A percentile compares a stretch with the other conserved stretches of the same genome.
Evolutionary conservation across 1,140 invertebrate species (phyloP).

Genomic region (Drosophila nannoptera): DNA sequence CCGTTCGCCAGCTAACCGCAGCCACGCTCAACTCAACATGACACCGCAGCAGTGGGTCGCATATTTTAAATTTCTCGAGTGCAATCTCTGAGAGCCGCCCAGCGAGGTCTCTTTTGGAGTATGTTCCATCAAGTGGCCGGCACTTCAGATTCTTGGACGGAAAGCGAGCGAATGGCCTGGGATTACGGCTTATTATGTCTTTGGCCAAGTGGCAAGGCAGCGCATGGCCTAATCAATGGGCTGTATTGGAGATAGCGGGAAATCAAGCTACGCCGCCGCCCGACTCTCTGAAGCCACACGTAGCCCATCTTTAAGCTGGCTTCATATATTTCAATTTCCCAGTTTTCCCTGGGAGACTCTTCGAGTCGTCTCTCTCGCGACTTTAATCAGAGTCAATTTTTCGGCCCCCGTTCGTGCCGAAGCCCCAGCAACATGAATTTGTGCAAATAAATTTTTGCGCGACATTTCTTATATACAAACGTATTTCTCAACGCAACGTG

Average conservation of each 20-base stretch:
- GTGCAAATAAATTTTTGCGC: constrained; percentile 59
- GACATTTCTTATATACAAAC: constrained; percentile 52
- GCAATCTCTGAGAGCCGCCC: constrained; percentile 27
- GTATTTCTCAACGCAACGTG: constrained; percentile 63
- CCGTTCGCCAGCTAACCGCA: constrained; percentile 8
- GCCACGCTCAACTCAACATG: constrained; percentile 19
- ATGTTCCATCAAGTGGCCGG: constrained; percentile 45
- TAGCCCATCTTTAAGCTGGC: too few relatives aligned
- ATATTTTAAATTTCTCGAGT: constrained; percentile 28
- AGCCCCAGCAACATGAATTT: constrained; percentile 36
- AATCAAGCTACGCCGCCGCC: too few relatives aligned
- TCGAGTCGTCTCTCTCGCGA: background rate
- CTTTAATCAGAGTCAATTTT: constrained; percentile 6
- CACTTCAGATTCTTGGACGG: constrained; percentile 47
- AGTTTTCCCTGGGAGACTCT: too few relatives aligned
- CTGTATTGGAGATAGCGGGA: background rate
- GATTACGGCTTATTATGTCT: constrained; percentile 7
- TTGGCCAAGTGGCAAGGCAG: background rate
- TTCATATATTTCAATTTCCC: background rate
- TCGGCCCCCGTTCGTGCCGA: constrained; percentile 60
- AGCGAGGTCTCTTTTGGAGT: constrained; percentile 23
- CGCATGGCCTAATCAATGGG: constrained; percentile 28
- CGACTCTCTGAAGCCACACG: too few relatives aligned
- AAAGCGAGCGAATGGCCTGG: background rate
- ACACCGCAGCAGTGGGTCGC: constrained; percentile 28